Evolutionary conservation across 1,140 invertebrate genomes (phyloP), one percentile per base, ranked within the genome.

Genomic region (Drosophila miranda): DNA sequence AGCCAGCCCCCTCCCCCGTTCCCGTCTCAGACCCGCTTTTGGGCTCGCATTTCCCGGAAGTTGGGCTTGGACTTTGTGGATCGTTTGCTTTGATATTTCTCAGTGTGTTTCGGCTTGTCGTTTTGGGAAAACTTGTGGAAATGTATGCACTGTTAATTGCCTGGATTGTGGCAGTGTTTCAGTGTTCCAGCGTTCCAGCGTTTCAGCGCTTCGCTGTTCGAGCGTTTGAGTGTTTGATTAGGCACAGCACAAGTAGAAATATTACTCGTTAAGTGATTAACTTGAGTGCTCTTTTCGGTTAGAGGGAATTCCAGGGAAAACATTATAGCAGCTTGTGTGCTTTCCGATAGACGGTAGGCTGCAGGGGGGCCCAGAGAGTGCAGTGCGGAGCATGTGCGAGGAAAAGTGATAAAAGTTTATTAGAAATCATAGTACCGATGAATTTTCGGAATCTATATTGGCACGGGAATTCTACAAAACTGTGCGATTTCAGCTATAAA

Each of bases 11-110:
- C 19, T 2, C 1, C 19, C 19, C 19, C 19, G 19, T 19, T 2
- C 19, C 19, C 50, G 28, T 26, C 28, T 7, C 7, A 4, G 9
- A 13, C 34, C 68, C 26, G 30, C 52, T 54, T 72, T 46, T 46
- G 53, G 52, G 71, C 46, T 62, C 69, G 56, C 54, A 71, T 81
- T 86, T 86, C 81, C 81, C 78, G 81, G 81, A 87, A 87, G 61
- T 75, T 16, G 52, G 8, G 34, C 34, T 38, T 38, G 4, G 34
- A 38, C 16, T 48, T 26, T 26, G 23, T 26, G 23, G 23, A 26
- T 26, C 23, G 23, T 26, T 26, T 26, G 3, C 23, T 26, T 73
- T 19, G 28, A 56, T 50, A 23, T 55, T 72, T 13, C 34, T 11
- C 3, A 0, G 34, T 34, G 3, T 38, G 34, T 38, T 38, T 72